Conservation (phyloP, 2,797 vertebrate species). For the Micrastur ruficollis region DNA sequence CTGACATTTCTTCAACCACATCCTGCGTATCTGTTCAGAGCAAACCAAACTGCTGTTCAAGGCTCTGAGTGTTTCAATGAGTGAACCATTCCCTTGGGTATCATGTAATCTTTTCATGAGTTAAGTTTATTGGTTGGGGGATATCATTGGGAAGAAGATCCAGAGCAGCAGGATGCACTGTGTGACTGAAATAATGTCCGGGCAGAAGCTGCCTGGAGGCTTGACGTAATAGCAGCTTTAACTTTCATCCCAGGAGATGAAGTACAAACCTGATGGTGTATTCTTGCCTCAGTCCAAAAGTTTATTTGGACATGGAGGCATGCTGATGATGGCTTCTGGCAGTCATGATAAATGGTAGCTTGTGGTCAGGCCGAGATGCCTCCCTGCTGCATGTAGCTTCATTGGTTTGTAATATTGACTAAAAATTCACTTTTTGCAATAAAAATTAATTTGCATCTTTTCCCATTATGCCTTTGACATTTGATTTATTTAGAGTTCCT, state of each 20-base stretch:
- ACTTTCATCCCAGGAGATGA: not conserved
- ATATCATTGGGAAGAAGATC: not conserved
- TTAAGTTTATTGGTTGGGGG: not conserved
- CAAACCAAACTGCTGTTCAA: not conserved
- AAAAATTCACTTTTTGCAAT: not conserved
- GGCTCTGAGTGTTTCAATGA: not conserved
- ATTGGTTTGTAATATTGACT: not conserved
- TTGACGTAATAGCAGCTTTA: not conserved
- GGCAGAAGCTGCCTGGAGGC: not conserved
- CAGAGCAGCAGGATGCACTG: not conserved
- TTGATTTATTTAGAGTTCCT: not conserved
- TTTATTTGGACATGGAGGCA: not conserved
- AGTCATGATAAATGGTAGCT: not conserved
- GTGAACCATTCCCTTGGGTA: not conserved
- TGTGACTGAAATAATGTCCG: not conserved
- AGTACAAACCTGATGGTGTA: not conserved
- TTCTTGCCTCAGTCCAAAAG: not conserved
- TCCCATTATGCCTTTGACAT: not conserved
- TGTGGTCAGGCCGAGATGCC: not conserved
- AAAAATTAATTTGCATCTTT: not conserved
- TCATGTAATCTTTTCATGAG: not conserved
- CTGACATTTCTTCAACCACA: not conserved
- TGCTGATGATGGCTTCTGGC: not conserved
- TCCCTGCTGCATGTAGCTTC: not conserved
- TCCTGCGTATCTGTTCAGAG: not conserved